A percentile compares a stretch with the other conserved stretches of the same genome.
Conservation (phyloP, 2,888 invertebrate genomes). For the Hesperia comma region DNA sequence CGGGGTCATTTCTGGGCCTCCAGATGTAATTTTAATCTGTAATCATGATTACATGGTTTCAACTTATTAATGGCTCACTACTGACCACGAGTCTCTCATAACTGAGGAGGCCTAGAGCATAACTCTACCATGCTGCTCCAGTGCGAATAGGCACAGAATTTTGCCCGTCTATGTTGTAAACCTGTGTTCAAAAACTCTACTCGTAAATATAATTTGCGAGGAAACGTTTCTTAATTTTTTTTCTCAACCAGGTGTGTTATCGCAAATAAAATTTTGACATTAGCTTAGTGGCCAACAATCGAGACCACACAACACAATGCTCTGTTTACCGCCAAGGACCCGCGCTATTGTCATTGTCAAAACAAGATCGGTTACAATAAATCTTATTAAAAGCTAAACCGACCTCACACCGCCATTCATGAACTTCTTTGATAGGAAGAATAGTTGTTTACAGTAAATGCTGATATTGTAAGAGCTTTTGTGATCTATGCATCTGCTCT, state of each 20-base stretch:
- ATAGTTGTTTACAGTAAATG: conserved; percentile 71
- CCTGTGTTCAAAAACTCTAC: no score
- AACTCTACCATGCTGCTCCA: no score
- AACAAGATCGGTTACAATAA: conserved; percentile 84
- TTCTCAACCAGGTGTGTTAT: conserved; percentile 62
- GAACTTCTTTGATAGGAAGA: conserved; percentile 64
- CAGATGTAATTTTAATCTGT: no score
- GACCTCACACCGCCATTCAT: conserved; percentile 74
- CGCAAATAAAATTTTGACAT: conserved; percentile 70
- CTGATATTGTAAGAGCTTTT: conserved; percentile 60
- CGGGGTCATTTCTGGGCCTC: no score
- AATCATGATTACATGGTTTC: no score
- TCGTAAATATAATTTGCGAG: conserved; percentile 3
- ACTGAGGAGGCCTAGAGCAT: no score
- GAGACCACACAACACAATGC: conserved; percentile 81
- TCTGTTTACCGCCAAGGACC: conserved; percentile 70
- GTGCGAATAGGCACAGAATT: no score
- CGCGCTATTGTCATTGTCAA: conserved; percentile 77
- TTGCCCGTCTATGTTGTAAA: no score
- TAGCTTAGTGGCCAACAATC: conserved; percentile 51
- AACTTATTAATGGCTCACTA: no score
- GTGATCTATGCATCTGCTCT: conserved; percentile 70
- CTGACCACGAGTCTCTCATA: no score
- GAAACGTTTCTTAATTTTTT: conserved; percentile 26
- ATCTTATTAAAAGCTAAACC: conserved; percentile 76